Evolutionary conservation across 2,113 vertebrate species (phyloP), one percentile per base, ranked within the genome.

Genomic region (Toxostoma redivivum): DNA sequence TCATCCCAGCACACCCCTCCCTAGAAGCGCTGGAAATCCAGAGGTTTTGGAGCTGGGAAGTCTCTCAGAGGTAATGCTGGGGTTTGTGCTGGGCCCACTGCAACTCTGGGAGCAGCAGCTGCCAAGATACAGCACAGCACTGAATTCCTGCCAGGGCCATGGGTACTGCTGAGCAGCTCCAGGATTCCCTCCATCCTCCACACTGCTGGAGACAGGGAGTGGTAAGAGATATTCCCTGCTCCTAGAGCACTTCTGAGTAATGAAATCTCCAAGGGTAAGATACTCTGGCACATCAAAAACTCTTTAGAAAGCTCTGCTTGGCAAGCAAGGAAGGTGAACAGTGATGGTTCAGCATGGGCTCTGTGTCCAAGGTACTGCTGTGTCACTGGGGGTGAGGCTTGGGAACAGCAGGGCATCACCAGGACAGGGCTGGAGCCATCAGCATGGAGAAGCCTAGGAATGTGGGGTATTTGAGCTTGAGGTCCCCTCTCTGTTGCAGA

Each of bases 311-410:
- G 45, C 24, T 54, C 11, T 1, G 2, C 24, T 67, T 12, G 9
- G 54, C 38, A 81, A 58, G 33, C 19, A 42, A 54, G 8, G 50
- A 22, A 40, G 25, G 30, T 45, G 35, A 35, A 11, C 10, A 40
- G 56, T 0, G 0, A 8, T 56, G 56, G 25, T 53, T 78, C 33
- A n/a, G 35, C 0, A 0, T 0, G 2, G 23, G 9, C 30, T 85
- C 70, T 2, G 3, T 45, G 47, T 45, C 40, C 5, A 4, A 50
- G 57, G 54, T 11, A 24, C 42, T 56, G 72, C 42, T 61, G 5
- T 56, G 16, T 38, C 50, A 18, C 61, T 48, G 38, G 1, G 7
- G 18, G 15, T 47, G 77, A 67, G 8, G 11, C 11, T 38, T 14
- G 38, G 27, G 21, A 51, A 22, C 4, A 35, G 54, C 47, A 69